Evolutionary conservation across 1,140 invertebrate species (phyloP).

Genomic region (Eumaeus atala): DNA sequence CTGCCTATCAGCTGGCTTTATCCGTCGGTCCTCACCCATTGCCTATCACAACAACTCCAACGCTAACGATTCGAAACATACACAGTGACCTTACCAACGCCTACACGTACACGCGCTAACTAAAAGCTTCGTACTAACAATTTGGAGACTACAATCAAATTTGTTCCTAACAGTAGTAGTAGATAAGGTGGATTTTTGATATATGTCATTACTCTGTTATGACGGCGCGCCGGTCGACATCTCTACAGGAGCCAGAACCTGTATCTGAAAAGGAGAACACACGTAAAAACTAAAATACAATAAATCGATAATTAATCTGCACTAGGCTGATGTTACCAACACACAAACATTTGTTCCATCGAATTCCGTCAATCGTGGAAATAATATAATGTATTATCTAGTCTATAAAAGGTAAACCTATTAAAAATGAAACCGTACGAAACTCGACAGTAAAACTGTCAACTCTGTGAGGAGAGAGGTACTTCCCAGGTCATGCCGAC

Average conservation of each 20-base stretch:
- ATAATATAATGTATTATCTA: too few species aligned
- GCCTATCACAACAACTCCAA: conserved; percentile 15
- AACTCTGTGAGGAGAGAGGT: too few species aligned
- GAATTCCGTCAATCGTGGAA: too few species aligned
- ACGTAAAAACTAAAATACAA: conserved; percentile 8
- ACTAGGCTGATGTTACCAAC: too few species aligned
- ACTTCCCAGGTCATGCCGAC: too few species aligned
- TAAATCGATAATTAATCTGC: too few species aligned
- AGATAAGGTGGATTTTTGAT: conserved; percentile 49
- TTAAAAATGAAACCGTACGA: too few species aligned
- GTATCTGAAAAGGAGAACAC: conserved; percentile 40
- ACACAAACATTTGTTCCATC: too few species aligned
- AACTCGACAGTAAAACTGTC: too few species aligned
- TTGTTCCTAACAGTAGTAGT: conserved; percentile 61
- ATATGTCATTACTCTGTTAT: conserved; percentile 53
- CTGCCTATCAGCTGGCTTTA: too few species aligned
- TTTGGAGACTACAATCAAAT: conserved; percentile 59
- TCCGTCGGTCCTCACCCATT: conserved; percentile 7
- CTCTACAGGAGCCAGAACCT: conserved; percentile 46
- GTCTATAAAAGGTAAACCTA: too few species aligned
- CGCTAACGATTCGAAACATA: conserved; percentile 16
- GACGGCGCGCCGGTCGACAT: conserved; percentile 51
- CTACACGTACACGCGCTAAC: conserved; percentile 48
- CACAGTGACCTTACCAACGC: conserved; percentile 16
- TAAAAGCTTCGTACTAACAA: conserved; percentile 66